phyloP scores from a whole-genome alignment of 92 coral and sea anemone genomes.

The Palythoa caribaeorum region DNA sequence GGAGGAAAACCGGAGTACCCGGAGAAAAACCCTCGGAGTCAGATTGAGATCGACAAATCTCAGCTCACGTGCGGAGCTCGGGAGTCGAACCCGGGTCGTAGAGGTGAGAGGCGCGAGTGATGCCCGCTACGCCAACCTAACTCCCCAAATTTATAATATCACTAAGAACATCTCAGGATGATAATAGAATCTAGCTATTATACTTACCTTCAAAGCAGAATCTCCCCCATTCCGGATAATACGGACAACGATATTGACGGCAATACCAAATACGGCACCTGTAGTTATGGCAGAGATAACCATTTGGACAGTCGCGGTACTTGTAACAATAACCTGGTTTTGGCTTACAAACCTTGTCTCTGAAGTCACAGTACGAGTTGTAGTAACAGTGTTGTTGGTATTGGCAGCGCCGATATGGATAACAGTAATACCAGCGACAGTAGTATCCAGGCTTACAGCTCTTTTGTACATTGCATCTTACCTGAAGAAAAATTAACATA shows the following conservation, averaged over 20 bases:
- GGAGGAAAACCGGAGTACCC: no score
- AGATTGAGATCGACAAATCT: no score
- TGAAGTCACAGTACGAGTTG: slow-evolving; percentile 26
- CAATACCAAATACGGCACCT: slow-evolving; percentile 10
- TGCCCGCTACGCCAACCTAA: no score
- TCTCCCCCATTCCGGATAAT: not conserved
- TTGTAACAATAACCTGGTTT: not conserved
- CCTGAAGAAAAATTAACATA: not conserved
- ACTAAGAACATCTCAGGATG: no score
- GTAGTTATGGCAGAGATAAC: slow-evolving; percentile 13
- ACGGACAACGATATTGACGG: slow-evolving; percentile 6
- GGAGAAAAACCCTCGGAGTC: no score
- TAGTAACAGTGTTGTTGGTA: not conserved
- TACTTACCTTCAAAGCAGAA: slow-evolving; percentile 30
- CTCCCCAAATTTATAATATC: no score
- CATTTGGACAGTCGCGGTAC: slow-evolving; percentile 20
- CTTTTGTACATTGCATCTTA: not conserved
- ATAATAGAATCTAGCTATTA: not conserved
- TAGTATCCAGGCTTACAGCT: slow-evolving; percentile 12
- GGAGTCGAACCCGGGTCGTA: no score
- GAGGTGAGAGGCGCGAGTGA: no score
- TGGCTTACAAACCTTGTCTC: slow-evolving; percentile 34
- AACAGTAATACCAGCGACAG: not conserved
- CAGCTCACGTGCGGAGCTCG: no score
- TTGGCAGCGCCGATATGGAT: slow-evolving; percentile 1